These are phyloP conservation scores for Pterostichus niger DNA, from an alignment of 2,888 invertebrate species.

Conservation along the genomic window DNA sequence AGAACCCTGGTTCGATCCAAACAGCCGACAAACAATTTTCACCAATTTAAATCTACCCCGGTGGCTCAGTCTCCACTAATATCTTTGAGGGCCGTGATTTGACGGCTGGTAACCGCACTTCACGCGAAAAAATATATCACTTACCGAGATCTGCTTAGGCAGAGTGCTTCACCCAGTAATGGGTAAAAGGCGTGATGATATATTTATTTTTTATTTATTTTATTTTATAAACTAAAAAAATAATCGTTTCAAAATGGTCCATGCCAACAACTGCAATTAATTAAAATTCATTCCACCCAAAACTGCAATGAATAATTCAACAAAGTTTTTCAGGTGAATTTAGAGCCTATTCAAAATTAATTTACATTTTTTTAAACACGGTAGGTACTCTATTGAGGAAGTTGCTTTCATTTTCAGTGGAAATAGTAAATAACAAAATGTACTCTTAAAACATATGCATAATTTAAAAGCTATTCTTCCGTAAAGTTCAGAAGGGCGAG, in stretches of 20 bases:
- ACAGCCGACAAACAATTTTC: too few species aligned
- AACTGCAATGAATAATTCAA: conserved; percentile 44
- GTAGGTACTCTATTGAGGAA: not conserved
- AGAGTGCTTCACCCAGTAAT: not conserved
- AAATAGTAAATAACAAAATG: conserved; percentile 39
- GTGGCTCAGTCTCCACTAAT: too few species aligned
- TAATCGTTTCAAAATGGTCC: not conserved
- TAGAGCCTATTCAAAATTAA: conserved; percentile 17
- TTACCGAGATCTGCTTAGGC: too few species aligned
- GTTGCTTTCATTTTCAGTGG: conserved; percentile 22
- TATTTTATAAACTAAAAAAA: too few species aligned
- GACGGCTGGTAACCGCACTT: too few species aligned
- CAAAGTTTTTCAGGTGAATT: conserved; percentile 10
- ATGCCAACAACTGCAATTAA: conserved; percentile 3
- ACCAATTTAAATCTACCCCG: too few species aligned
- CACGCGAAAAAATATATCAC: too few species aligned
- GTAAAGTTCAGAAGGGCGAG: conserved; percentile 17
- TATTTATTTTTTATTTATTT: too few species aligned
- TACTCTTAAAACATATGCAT: conserved; percentile 35
- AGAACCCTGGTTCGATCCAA: too few species aligned
- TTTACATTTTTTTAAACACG: conserved; percentile 42
- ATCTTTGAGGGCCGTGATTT: too few species aligned
- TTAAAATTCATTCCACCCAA: conserved; percentile 35
- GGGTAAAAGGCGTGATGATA: not conserved
- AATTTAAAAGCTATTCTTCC: conserved; percentile 47